Conservation (phyloP, 2,113 vertebrate species). For the Tachycineta bicolor region DNA sequence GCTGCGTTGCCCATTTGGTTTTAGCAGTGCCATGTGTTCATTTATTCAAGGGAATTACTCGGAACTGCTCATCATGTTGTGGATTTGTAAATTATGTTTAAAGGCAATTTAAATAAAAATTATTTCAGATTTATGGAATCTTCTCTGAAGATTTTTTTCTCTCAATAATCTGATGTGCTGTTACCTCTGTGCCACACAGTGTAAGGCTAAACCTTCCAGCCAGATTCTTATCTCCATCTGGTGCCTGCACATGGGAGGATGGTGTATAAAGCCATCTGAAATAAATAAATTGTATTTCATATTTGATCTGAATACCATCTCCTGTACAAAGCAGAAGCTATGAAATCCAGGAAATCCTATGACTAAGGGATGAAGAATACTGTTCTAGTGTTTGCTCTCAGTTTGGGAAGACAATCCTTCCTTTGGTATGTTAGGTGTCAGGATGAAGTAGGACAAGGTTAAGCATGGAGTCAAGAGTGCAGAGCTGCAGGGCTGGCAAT, state of each 20-base stretch:
- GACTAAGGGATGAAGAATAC: not conserved
- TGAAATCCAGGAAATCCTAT: not conserved
- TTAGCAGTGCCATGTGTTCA: not conserved
- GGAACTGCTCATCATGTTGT: not conserved
- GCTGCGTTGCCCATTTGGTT: not conserved
- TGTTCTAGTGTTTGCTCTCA: not conserved
- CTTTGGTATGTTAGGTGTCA: not conserved
- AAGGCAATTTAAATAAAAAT: slow-evolving; percentile 44
- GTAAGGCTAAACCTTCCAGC: not conserved
- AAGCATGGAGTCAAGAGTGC: fast-evolving
- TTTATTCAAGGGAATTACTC: not conserved
- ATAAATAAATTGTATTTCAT: slow-evolving; percentile 35
- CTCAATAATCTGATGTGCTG: not conserved
- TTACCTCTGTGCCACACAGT: not conserved
- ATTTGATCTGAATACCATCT: not conserved
- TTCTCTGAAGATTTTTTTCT: not conserved
- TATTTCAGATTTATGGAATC: not conserved
- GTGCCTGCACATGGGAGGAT: not conserved
- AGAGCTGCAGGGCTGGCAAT: not conserved
- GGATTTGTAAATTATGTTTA: slow-evolving; percentile 37
- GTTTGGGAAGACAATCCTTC: not conserved
- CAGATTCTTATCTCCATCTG: slow-evolving; percentile 51
- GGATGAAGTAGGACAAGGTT: not conserved
- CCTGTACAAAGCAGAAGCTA: not conserved
- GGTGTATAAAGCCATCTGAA: slow-evolving; percentile 37